phyloP scores from a whole-genome alignment of 2,888 invertebrate genomes.

The Synanthedon myopaeformis region DNA sequence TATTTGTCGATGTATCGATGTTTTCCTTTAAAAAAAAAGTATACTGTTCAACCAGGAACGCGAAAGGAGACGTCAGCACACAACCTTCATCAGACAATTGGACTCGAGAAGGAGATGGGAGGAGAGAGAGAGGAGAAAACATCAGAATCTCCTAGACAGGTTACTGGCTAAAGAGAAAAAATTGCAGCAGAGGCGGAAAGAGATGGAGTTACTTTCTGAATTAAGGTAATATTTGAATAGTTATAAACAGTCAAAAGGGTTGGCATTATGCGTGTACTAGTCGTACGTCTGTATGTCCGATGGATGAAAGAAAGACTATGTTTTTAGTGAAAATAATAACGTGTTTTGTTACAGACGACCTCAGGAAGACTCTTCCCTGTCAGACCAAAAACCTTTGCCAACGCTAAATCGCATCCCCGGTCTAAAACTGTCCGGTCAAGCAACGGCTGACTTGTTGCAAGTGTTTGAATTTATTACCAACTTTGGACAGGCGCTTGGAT shows the following conservation, averaged over 20 bases:
- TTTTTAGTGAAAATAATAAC: neutral
- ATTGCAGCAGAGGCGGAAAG: constrained; percentile 77
- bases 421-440: constrained; percentile 84
- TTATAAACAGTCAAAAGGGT: too few species aligned
- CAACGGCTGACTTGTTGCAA: constrained; percentile 93
- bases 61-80: constrained; percentile 90
- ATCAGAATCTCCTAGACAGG: constrained; percentile 85
- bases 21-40: constrained; percentile 2
- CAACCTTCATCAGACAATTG: constrained; percentile 87
- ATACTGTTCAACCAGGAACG: constrained; percentile 74
- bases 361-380: constrained; percentile 89
- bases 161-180: constrained; percentile 87
- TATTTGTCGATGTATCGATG: constrained; percentile 1
- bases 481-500: constrained; percentile 94
- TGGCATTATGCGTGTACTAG: too few species aligned
- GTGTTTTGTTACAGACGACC: constrained; percentile 74
- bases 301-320: too few species aligned
- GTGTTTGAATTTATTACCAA: constrained; percentile 97
- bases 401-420: constrained; percentile 82
- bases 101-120: constrained; percentile 90
- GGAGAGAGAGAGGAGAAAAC: constrained; percentile 81
- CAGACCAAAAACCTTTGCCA: constrained; percentile 79
- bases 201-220: constrained; percentile 76
- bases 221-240: constrained; percentile 48
- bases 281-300: too few species aligned